Conservation (phyloP, 2,888 invertebrate genomes). For the Coleophora deauratella region DNA sequence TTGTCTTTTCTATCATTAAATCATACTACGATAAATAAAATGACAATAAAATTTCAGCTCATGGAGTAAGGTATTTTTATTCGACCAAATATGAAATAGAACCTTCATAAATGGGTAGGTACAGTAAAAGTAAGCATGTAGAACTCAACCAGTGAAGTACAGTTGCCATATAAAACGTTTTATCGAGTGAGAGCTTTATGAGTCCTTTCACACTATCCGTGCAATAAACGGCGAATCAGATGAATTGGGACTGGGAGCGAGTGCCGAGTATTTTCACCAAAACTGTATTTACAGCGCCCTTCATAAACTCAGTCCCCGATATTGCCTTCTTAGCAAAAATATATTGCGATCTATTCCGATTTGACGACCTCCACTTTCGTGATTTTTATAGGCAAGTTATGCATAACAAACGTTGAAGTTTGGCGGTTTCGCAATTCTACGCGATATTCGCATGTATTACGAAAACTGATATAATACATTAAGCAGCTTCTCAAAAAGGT, state of each 20-base stretch:
- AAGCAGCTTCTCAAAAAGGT: not conserved
- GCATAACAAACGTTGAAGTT: not conserved
- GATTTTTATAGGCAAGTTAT: not conserved
- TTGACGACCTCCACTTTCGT: constrained; percentile 2
- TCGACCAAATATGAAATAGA: too few species aligned
- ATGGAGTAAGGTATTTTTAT: too few species aligned
- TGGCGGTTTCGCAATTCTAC: too few species aligned
- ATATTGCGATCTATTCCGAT: constrained; percentile 7
- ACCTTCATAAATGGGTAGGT: too few species aligned
- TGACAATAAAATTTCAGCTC: too few species aligned
- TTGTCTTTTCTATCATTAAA: too few species aligned
- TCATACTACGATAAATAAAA: too few species aligned
- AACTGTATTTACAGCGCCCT: constrained; percentile 42
- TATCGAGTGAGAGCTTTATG: constrained; percentile 57
- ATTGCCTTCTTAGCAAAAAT: constrained; percentile 11
- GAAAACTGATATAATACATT: too few species aligned
- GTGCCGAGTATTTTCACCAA: constrained; percentile 23
- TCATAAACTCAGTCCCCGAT: constrained; percentile 32
- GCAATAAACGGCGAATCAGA: constrained; percentile 61
- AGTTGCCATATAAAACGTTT: constrained; percentile 50
- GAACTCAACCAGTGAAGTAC: constrained; percentile 17
- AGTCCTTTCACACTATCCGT: constrained; percentile 53
- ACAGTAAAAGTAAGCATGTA: too few species aligned
- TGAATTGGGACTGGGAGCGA: constrained; percentile 49
- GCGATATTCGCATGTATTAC: too few species aligned